phyloP scores from a whole-genome alignment of 2,888 invertebrate genomes.

The Coenonympha glycerion region DNA sequence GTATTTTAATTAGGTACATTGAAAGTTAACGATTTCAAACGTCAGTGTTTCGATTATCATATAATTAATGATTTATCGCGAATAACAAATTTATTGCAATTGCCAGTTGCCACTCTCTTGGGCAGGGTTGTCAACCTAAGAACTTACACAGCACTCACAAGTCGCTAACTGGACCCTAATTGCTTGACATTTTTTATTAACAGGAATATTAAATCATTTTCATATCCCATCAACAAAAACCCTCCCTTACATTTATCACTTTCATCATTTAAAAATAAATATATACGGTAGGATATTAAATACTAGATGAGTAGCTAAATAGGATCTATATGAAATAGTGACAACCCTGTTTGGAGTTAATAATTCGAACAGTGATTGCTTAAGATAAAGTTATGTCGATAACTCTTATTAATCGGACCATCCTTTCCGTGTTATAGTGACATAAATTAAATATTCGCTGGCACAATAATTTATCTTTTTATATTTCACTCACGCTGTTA shows the following conservation, averaged over 20 bases:
- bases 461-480: constrained; percentile 16
- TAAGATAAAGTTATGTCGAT: constrained; percentile 23
- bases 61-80: constrained; percentile 11
- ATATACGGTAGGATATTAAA: too few species aligned
- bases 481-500: constrained; percentile 13
- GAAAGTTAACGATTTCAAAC: background rate
- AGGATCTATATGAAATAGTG: background rate
- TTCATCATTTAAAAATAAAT: too few species aligned
- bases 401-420: constrained; percentile 27
- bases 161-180: too few species aligned
- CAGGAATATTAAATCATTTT: too few species aligned
- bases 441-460: constrained; percentile 25
- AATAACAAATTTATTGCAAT: constrained; percentile 5
- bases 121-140: constrained; percentile 1
- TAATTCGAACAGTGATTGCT: constrained; percentile 7
- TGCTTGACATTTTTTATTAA: too few species aligned
- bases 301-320: too few species aligned
- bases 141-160: too few species aligned
- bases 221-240: too few species aligned
- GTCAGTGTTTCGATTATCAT: constrained; percentile 6
- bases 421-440: constrained; percentile 23
- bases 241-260: too few species aligned
- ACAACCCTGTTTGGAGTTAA: constrained; percentile 1
- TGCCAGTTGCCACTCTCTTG: background rate
- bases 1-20: background rate